Percentiles rank a stretch among this genome's conserved stretches.
phyloP scores from a whole-genome alignment of 2,797 vertebrate species.

The Xenops minutus region DNA sequence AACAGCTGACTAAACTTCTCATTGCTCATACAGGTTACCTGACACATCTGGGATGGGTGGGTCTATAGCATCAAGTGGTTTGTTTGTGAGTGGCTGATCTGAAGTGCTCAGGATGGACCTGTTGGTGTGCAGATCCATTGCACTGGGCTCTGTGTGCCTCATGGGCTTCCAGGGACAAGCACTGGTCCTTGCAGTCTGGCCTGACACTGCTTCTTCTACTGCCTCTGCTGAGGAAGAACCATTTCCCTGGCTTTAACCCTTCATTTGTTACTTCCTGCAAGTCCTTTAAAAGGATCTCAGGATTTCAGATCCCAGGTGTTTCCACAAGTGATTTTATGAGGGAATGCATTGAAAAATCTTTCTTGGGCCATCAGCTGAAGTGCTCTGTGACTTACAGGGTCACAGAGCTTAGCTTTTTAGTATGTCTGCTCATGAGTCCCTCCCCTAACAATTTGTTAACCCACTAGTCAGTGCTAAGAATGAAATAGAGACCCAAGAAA shows the following conservation, averaged over 20 bases:
- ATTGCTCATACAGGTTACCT: background rate
- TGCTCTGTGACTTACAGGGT: background rate
- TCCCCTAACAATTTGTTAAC: background rate
- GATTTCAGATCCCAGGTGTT: background rate
- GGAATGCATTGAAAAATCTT: background rate
- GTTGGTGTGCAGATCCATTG: background rate
- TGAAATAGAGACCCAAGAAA: background rate
- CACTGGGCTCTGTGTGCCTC: background rate
- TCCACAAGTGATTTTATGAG: background rate
- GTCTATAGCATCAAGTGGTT: background rate
- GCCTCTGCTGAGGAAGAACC: background rate
- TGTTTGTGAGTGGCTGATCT: background rate
- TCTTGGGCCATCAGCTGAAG: background rate
- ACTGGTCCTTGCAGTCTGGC: background rate
- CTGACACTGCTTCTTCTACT: background rate
- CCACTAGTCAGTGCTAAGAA: background rate
- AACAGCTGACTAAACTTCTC: background rate
- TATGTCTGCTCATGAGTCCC: background rate
- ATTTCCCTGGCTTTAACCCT: background rate
- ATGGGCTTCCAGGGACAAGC: background rate
- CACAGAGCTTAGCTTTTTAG: fast-evolving
- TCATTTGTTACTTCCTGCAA: background rate
- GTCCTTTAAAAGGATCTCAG: background rate
- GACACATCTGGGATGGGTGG: background rate
- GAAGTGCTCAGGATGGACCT: background rate